phyloP scores from a whole-genome alignment of 1,140 invertebrate genomes.

The Chironomus striatipennis region DNA sequence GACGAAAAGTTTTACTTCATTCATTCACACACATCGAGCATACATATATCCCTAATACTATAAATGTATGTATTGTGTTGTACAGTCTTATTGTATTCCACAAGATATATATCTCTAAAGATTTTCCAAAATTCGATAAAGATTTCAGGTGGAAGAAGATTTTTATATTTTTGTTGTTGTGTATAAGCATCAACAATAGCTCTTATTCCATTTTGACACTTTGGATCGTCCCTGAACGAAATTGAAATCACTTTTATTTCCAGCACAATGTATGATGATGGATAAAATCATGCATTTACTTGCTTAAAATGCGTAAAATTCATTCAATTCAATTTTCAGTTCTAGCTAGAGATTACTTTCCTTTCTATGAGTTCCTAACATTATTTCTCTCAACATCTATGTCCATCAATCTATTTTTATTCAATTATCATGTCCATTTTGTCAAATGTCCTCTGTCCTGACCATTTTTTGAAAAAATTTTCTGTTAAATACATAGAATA shows the following conservation, averaged over 20 bases:
- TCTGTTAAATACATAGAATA: too few species aligned
- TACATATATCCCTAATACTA: neutral
- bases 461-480: too few species aligned
- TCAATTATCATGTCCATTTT: too few species aligned
- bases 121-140: neutral
- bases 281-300: neutral
- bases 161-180: neutral
- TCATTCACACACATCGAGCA: neutral
- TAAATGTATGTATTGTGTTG: too few species aligned
- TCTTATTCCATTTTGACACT: constrained; percentile 1
- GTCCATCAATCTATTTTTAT: too few species aligned
- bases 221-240: neutral
- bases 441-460: too few species aligned
- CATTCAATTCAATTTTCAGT: neutral
- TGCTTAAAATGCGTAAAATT: neutral
- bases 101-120: neutral
- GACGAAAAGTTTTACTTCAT: neutral
- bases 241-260: constrained; percentile 6
- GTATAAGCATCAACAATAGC: constrained; percentile 11
- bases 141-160: neutral
- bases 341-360: too few species aligned
- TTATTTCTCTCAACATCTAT: too few species aligned
- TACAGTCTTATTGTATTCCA: too few species aligned
- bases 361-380: too few species aligned
- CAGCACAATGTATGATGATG: neutral